A percentile compares a stretch with the other conserved stretches of the same genome.
These are phyloP conservation scores for Tinea trinotella DNA, from an alignment of 2,888 invertebrate species.

Conservation along the genomic window DNA sequence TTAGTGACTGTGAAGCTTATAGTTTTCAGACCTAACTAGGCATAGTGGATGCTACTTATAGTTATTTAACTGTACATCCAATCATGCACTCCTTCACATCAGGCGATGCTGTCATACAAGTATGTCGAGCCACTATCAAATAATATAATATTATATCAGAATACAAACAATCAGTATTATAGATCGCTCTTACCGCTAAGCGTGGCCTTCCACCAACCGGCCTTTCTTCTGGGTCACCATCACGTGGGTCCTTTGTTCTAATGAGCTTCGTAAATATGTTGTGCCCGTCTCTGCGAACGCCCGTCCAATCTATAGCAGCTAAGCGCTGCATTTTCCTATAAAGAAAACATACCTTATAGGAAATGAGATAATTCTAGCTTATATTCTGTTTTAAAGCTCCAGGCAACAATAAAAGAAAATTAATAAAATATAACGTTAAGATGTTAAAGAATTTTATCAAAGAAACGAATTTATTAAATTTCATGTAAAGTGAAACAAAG, in stretches of 20 bases:
- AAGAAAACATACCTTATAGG: background rate
- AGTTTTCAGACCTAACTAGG: too few species aligned
- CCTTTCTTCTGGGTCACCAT: conserved; percentile 72
- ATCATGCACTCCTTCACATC: too few species aligned
- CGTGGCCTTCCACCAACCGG: conserved; percentile 68
- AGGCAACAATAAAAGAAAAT: background rate
- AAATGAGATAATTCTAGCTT: background rate
- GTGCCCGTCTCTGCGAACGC: conserved; percentile 75
- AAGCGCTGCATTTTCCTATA: conserved; percentile 29
- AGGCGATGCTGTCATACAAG: too few species aligned
- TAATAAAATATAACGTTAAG: background rate
- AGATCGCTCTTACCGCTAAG: conserved; percentile 83
- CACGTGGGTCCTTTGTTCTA: conserved; percentile 84
- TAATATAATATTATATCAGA: too few species aligned
- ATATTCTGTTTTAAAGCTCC: background rate
- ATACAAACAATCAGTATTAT: too few species aligned
- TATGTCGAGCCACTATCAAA: too few species aligned
- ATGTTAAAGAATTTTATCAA: background rate
- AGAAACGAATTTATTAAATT: too few species aligned
- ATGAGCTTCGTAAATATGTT: conserved; percentile 87
- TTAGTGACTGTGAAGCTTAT: too few species aligned
- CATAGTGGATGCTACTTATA: too few species aligned
- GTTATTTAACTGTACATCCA: too few species aligned
- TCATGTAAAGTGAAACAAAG: background rate
- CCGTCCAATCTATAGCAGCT: conserved; percentile 69